phyloP scores from a whole-genome alignment of 30 jellyfish, hydroid and myxozoan species.

The Pseudorhiza aurosa region DNA sequence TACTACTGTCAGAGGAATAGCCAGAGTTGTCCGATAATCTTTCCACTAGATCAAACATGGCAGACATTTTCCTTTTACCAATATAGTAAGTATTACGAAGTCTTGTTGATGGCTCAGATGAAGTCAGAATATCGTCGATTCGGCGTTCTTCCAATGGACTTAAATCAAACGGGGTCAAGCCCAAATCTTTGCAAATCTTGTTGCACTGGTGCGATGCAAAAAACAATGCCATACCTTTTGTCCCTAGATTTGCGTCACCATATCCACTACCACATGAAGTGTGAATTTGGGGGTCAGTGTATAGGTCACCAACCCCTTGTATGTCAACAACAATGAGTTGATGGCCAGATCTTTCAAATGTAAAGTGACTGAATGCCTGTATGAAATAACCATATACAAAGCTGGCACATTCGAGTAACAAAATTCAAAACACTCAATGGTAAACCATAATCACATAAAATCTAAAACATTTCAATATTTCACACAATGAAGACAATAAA shows the following conservation, averaged over 20 bases:
- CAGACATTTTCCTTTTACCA: conserved; percentile 66
- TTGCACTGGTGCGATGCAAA: conserved; percentile 95
- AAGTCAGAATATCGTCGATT: conserved; percentile 50
- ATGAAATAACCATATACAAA: no score
- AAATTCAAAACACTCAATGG: no score
- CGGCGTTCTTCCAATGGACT: conserved; percentile 77
- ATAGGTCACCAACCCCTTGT: conserved; percentile 98
- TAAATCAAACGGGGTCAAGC: conserved; percentile 84
- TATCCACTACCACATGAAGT: conserved; percentile 89
- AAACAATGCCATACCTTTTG: conserved; percentile 98
- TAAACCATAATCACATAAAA: no score
- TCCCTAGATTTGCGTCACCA: conserved; percentile 98
- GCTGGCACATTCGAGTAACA: no score
- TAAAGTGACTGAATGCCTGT: conserved; percentile 99
- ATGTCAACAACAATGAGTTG: conserved; percentile 95
- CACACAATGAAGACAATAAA: no score
- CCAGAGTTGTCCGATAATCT: conserved; percentile 62
- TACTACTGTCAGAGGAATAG: conserved; percentile 22
- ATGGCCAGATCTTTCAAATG: conserved; percentile 99
- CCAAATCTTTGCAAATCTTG: conserved; percentile 77
- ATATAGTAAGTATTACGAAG: conserved; percentile 41
- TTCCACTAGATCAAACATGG: conserved; percentile 81
- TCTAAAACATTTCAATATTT: no score
- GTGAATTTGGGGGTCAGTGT: conserved; percentile 99
- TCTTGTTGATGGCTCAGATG: conserved; percentile 78